A percentile compares a stretch with the other conserved stretches of the same genome.
Conservation (phyloP, 2,113 vertebrate genomes). For the Larimichthys polyactis region DNA sequence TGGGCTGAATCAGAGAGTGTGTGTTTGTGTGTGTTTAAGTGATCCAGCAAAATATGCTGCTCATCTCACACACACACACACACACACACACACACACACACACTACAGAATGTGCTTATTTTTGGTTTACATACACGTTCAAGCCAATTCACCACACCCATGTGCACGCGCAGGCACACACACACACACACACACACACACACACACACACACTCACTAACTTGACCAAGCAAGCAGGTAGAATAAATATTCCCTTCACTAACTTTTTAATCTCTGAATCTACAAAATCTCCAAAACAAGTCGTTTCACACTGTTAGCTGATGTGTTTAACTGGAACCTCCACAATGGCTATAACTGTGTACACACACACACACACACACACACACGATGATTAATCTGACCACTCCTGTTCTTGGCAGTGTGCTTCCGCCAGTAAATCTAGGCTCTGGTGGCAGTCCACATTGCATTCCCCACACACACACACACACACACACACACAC, state of each 20-base stretch:
- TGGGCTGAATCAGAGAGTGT: conserved; percentile 36
- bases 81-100: not conserved
- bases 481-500: not conserved
- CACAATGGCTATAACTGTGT: not conserved
- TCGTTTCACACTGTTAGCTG: not conserved
- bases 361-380: conserved; percentile 30
- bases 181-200: conserved; percentile 18
- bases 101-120: too few species aligned
- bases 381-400: conserved; percentile 72
- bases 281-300: not conserved
- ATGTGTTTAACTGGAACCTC: not conserved
- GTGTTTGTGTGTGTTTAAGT: conserved; percentile 34
- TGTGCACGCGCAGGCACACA: conserved; percentile 17
- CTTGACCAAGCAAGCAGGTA: not conserved
- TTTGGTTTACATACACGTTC: too few species aligned
- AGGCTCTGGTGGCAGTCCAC: conserved; percentile 42
- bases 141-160: not conserved
- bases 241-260: not conserved
- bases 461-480: conserved; percentile 48
- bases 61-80: conserved; percentile 5
- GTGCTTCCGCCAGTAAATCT: conserved; percentile 72
- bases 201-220: conserved; percentile 3
- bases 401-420: conserved; percentile 73
- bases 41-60: conserved; percentile 37
- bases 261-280: not conserved